Conservation (phyloP, 2,888 invertebrate genomes). For the Drosophila anceps region DNA sequence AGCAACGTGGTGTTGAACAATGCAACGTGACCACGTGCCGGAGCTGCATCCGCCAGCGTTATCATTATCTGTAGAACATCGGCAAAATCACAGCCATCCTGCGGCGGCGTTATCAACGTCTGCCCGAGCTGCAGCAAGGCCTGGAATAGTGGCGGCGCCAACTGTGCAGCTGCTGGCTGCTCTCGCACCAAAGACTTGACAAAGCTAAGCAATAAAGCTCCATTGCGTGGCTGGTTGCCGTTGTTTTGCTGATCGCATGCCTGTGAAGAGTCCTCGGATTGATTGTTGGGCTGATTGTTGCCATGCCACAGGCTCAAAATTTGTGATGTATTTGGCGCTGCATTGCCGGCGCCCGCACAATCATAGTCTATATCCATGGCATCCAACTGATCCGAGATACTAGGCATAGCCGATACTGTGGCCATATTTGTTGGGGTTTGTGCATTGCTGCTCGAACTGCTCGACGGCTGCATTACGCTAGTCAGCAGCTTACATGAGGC, state of each 20-base stretch:
- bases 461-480: constrained; percentile 82
- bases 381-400: constrained; percentile 85
- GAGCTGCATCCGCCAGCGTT: constrained; percentile 93
- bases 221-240: constrained; percentile 86
- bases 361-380: constrained; percentile 86
- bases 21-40: constrained; percentile 90
- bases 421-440: constrained; percentile 86
- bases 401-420: constrained; percentile 85
- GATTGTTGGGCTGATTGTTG: constrained; percentile 85
- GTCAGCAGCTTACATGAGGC: constrained; percentile 64
- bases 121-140: constrained; percentile 91
- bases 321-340: constrained; percentile 63
- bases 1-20: constrained; percentile 92
- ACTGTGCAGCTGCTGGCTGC: constrained; percentile 82
- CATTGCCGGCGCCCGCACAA: constrained; percentile 71
- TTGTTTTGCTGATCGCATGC: constrained; percentile 75
- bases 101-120: constrained; percentile 88
- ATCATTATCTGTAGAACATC: constrained; percentile 92
- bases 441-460: constrained; percentile 86
- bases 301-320: constrained; percentile 83
- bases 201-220: constrained; percentile 89
- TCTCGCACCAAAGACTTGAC: constrained; percentile 91
- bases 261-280: constrained; percentile 84
- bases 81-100: constrained; percentile 91
- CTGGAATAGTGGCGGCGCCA: constrained; percentile 87